A percentile compares a stretch with the other conserved stretches of the same genome.
Evolutionary conservation across 2,888 invertebrate genomes (phyloP).

Genomic region (Drosophila anceps): DNA sequence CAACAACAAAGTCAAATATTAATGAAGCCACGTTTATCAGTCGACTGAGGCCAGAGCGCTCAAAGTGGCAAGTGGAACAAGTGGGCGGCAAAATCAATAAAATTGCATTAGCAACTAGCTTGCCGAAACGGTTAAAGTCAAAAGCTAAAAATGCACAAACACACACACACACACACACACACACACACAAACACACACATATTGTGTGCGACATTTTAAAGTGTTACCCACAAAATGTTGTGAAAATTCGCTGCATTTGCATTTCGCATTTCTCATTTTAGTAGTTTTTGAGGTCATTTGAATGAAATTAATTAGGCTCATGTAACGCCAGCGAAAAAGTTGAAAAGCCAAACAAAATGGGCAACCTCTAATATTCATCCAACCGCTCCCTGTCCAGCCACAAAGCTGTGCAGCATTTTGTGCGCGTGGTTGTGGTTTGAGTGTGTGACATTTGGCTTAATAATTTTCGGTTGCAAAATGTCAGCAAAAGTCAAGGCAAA

Average conservation of each 20-base stretch:
- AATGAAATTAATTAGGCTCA: slow-evolving; percentile 83
- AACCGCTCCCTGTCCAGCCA: slow-evolving; percentile 2
- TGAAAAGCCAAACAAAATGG: slow-evolving; percentile 54
- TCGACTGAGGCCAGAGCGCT: slow-evolving; percentile 14
- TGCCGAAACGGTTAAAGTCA: slow-evolving; percentile 27
- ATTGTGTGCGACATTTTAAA: slow-evolving; percentile 35
- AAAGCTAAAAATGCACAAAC: slow-evolving; percentile 15
- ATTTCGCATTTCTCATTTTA: slow-evolving; percentile 58
- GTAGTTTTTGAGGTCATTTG: slow-evolving; percentile 65
- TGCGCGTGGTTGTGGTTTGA: slow-evolving; percentile 29
- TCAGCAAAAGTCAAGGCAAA: slow-evolving; percentile 74
- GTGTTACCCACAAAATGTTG: slow-evolving; percentile 35
- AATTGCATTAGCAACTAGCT: slow-evolving; percentile 38
- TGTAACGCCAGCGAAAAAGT: slow-evolving; percentile 69
- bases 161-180: slow-evolving; percentile 1
- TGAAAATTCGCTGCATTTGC: slow-evolving; percentile 58
- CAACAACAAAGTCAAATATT: slow-evolving; percentile 58
- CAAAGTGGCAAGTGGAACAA: slow-evolving; percentile 1
- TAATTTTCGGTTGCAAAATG: slow-evolving; percentile 57
- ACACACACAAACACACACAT: not conserved
- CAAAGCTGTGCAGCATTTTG: slow-evolving; percentile 2
- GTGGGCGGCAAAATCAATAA: slow-evolving; percentile 60
- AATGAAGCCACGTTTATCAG: slow-evolving; percentile 69
- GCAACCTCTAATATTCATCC: slow-evolving; percentile 2
- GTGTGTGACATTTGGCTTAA: slow-evolving; percentile 59